phyloP scores from a whole-genome alignment of 2,797 vertebrate genomes.

The Sebastes minor region DNA sequence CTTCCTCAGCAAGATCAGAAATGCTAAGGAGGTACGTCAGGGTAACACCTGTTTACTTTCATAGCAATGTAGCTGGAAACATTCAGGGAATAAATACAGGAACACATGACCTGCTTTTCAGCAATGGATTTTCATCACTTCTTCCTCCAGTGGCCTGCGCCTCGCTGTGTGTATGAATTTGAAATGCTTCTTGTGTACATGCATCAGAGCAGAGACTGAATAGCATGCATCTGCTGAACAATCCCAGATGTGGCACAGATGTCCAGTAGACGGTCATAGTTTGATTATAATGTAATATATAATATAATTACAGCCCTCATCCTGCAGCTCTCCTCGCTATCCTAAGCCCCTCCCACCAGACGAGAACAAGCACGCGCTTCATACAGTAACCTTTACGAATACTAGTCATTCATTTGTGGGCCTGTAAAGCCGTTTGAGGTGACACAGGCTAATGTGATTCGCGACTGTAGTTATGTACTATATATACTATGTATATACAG shows the following conservation, averaged over 20 bases:
- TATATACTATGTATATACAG: too few relatives aligned
- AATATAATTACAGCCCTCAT: too few relatives aligned
- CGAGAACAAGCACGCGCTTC: too few relatives aligned
- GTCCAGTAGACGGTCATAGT: not conserved
- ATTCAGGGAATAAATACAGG: not conserved
- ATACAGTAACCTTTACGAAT: too few relatives aligned
- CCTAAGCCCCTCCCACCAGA: too few relatives aligned
- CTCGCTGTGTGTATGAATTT: not conserved
- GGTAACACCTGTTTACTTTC: not conserved
- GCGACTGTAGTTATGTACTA: too few relatives aligned
- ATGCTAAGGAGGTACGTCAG: constrained; percentile 91
- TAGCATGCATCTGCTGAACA: not conserved
- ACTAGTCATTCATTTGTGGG: too few relatives aligned
- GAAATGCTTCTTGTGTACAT: constrained; percentile 4
- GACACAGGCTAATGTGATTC: too few relatives aligned
- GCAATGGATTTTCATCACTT: not conserved
- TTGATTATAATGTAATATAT: too few relatives aligned
- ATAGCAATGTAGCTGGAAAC: not conserved
- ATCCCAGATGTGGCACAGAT: not conserved
- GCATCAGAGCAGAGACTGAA: not conserved
- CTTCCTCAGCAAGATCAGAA: constrained; percentile 90
- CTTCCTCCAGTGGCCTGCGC: not conserved
- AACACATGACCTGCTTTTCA: not conserved
- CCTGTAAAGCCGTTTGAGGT: too few relatives aligned
- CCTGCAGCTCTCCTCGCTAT: too few relatives aligned